Evolutionary conservation across 2,113 vertebrate genomes (phyloP).

Genomic region (Ceratotherium simum): DNA sequence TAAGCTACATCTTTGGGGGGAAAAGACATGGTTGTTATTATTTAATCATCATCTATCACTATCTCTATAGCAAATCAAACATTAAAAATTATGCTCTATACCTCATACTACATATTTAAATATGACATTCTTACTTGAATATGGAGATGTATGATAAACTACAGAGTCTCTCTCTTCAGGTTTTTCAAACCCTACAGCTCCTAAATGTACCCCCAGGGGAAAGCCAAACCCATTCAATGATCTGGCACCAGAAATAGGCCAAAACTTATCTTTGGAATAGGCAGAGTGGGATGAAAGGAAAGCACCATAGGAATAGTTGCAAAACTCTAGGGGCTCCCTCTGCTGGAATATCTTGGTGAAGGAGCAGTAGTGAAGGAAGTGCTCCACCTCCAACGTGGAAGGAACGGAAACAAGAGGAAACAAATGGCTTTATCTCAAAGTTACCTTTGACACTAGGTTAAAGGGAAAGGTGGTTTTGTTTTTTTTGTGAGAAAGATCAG

Average conservation of each 20-base stretch:
- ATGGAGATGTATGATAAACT: neutral
- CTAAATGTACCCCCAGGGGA: neutral
- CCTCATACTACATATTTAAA: conserved; percentile 23
- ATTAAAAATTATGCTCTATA: neutral
- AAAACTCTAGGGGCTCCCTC: conserved; percentile 53
- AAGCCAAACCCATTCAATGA: neutral
- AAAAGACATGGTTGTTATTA: neutral
- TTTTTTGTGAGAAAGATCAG: too few species aligned
- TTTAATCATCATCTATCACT: neutral
- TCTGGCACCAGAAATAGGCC: neutral
- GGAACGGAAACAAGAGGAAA: neutral
- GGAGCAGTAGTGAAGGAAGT: neutral
- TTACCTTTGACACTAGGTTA: neutral
- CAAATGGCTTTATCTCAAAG: neutral
- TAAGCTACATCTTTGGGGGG: neutral
- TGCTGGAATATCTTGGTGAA: conserved; percentile 37
- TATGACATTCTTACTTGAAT: neutral
- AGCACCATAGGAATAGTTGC: neutral
- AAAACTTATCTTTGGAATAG: neutral
- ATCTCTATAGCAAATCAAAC: neutral
- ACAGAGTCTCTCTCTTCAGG: neutral
- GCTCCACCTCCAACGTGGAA: neutral
- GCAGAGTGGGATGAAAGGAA: accelerated
- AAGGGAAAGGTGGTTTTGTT: neutral
- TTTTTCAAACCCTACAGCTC: neutral